Evolutionary conservation across 2,888 invertebrate genomes (phyloP), one percentile per base, ranked within the genome.

Genomic region (Gortyna flavago): DNA sequence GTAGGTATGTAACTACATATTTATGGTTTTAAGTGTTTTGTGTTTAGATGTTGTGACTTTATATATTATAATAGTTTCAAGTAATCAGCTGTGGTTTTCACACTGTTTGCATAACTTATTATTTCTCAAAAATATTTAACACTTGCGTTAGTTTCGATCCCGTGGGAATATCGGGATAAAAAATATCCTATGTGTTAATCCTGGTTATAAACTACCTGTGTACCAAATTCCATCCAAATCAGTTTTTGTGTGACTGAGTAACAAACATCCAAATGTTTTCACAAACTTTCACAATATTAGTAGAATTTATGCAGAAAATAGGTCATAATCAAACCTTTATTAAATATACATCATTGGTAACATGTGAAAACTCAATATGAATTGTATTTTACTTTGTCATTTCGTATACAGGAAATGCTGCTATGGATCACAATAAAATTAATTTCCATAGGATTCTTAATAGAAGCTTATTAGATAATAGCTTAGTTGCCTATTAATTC

Each of bases 351-450:
- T 29, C 2, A 32, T 61, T 61, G 9, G 32, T 32, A 32, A 16
- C 11, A 35, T 35, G 32, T 25, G 9, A 21, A 21, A 32, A 21
- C 9, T 32, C 21, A 21, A 32, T 62, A 32, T 18, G 1, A 62
- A 62, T 32, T 62, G 21, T 32, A 21, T 62, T 62, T 32, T 62
- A 62, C 21, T 62, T 11, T 11, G 2, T 11, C 21, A 21, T 21
- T 21, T 11, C 11, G 0, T 8, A 38, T 1, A 57, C 64, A 72
- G 81, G 35, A 64, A 51, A 48, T 64, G 0, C 25, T 57, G 62
- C 38, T 64, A 64, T n/a, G 5, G 57, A 57, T 80, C 25, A 41
- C 8, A 62, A 72, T 54, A 13, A 3, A 72, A 72, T 54, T 18
- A 3, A 72, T 72, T 61, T 38, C 25, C 16, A 29, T 25, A 54